These are phyloP conservation scores for Boloria selene DNA, from an alignment of 2,888 invertebrate species.

Conservation along the genomic window DNA sequence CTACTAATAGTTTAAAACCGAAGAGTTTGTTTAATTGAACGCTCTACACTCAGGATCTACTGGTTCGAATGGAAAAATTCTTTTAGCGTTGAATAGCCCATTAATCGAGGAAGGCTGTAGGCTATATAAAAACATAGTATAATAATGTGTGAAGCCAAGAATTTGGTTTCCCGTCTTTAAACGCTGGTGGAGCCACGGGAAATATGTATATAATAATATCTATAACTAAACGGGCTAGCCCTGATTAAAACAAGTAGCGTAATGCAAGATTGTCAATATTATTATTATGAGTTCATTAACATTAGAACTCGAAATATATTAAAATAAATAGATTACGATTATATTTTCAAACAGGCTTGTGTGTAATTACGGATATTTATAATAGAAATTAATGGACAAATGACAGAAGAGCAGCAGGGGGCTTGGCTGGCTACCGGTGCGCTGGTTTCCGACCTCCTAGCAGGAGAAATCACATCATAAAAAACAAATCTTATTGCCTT, in stretches of 20 bases:
- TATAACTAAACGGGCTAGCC: too few relatives aligned
- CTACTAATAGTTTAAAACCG: too few relatives aligned
- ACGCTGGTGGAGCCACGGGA: too few relatives aligned
- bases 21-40: too few relatives aligned
- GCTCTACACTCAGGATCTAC: too few relatives aligned
- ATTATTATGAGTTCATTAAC: constrained; percentile 18
- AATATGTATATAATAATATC: too few relatives aligned
- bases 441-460: constrained; percentile 38
- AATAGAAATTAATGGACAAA: constrained; percentile 40
- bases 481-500: constrained; percentile 15
- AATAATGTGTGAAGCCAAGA: too few relatives aligned
- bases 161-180: too few relatives aligned
- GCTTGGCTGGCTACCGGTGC: constrained; percentile 41
- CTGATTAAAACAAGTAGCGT: not conserved
- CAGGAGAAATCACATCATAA: constrained; percentile 14
- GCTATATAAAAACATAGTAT: too few relatives aligned
- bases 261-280: constrained; percentile 12
- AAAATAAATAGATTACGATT: constrained; percentile 27
- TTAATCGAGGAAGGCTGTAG: too few relatives aligned
- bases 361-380: constrained; percentile 37
- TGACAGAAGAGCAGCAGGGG: constrained; percentile 45
- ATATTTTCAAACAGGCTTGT: constrained; percentile 33
- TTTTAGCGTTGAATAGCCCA: too few relatives aligned
- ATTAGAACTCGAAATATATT: constrained; percentile 3
- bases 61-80: too few relatives aligned